Percentiles rank a stretch among this genome's conserved stretches.
These are phyloP conservation scores for Pachycephus smyrnensis DNA, from an alignment of 2,888 invertebrate genomes.

Conservation along the genomic window DNA sequence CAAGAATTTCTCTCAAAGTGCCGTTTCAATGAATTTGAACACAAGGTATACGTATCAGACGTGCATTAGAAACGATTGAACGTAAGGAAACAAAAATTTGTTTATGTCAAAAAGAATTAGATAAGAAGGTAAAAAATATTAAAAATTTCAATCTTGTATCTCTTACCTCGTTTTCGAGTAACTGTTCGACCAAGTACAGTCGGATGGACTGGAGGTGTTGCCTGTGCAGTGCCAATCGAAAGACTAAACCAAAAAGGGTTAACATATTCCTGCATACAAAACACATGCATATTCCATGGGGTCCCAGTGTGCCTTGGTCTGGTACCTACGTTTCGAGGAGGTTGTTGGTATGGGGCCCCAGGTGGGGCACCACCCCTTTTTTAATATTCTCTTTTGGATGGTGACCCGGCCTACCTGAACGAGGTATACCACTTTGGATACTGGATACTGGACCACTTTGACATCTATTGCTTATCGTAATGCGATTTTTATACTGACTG, in stretches of 20 bases:
- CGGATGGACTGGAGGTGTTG: conserved; percentile 53
- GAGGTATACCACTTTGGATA: not conserved
- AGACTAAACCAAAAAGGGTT: conserved; percentile 65
- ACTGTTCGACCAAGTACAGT: not conserved
- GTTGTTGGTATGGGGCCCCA: conserved; percentile 48
- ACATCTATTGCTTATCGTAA: conserved; percentile 58
- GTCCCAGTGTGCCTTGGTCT: conserved; percentile 43
- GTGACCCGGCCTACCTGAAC: not conserved
- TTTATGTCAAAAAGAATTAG: not conserved
- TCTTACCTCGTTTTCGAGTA: not conserved
- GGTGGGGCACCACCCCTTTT: conserved; percentile 54
- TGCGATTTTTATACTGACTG: conserved; percentile 56
- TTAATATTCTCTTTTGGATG: conserved; percentile 4
- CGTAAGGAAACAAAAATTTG: too few species aligned
- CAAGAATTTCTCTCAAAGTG: not conserved
- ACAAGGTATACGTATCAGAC: not conserved
- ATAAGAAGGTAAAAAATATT: too few species aligned
- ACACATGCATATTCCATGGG: conserved; percentile 59
- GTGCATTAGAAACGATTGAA: not conserved
- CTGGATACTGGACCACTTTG: conserved; percentile 23
- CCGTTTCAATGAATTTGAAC: not conserved
- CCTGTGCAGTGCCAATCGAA: conserved; percentile 60
- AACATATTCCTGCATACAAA: conserved; percentile 64
- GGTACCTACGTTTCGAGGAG: conserved; percentile 8
- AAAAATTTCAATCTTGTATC: not conserved